Percentiles rank a stretch among this genome's conserved stretches.
Evolutionary conservation across 2,888 invertebrate genomes (phyloP).

Genomic region (Tricholauxania praeusta): DNA sequence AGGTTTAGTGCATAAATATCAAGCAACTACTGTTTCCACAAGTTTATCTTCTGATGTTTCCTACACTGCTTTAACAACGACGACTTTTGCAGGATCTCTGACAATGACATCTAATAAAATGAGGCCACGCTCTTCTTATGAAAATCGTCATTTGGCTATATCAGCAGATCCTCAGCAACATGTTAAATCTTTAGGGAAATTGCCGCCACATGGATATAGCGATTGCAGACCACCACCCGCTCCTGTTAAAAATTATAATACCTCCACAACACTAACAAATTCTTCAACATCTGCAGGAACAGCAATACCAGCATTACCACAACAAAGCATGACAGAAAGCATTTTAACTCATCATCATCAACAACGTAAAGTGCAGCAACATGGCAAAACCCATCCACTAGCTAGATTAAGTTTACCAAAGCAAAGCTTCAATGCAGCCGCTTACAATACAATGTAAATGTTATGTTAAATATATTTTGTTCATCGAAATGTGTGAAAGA

Average conservation of each 20-base stretch:
- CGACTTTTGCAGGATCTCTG: slow-evolving; percentile 12
- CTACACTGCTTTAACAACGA: slow-evolving; percentile 40
- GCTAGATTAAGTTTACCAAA: slow-evolving; percentile 86
- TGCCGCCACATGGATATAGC: slow-evolving; percentile 61
- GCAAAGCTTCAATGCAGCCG: slow-evolving; percentile 79
- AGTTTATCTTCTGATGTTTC: slow-evolving; percentile 48
- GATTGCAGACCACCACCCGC: slow-evolving; percentile 69
- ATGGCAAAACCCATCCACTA: slow-evolving; percentile 92
- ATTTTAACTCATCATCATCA: slow-evolving; percentile 62
- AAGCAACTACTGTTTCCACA: slow-evolving; percentile 66
- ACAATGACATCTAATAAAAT: slow-evolving; percentile 32
- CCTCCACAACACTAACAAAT: slow-evolving; percentile 40
- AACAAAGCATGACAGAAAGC: slow-evolving; percentile 52
- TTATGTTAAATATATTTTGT: slow-evolving; percentile 2
- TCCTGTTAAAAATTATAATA: slow-evolving; percentile 50
- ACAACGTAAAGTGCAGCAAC: slow-evolving; percentile 84
- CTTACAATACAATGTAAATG: slow-evolving; percentile 88
- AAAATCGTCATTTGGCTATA: slow-evolving; percentile 49
- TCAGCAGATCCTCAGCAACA: slow-evolving; percentile 48
- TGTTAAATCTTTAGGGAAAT: slow-evolving; percentile 50
- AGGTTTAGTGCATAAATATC: slow-evolving; percentile 82
- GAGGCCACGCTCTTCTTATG: slow-evolving; percentile 64
- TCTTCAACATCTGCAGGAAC: slow-evolving; percentile 45
- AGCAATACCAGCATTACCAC: slow-evolving; percentile 29
- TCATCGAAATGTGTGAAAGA: no score